phyloP scores from a whole-genome alignment of 1,140 invertebrate genomes.

The Pogonomyrmex californicus region DNA sequence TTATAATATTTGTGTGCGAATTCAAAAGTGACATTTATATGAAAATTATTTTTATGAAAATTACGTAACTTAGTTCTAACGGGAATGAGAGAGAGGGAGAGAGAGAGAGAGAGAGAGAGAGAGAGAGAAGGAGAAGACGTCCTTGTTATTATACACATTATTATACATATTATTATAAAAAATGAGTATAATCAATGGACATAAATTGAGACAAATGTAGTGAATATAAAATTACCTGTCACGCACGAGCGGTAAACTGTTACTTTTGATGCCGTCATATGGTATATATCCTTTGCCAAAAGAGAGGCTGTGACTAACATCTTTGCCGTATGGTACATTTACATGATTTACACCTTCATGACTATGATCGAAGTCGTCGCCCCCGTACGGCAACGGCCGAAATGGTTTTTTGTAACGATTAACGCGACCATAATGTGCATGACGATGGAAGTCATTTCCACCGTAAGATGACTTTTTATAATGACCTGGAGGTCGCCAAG shows the following conservation, averaged over 20 bases:
- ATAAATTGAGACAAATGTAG: background rate
- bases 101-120: background rate
- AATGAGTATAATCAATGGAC: background rate
- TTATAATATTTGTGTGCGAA: background rate
- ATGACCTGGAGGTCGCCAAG: constrained; percentile 52
- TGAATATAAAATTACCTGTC: constrained; percentile 65
- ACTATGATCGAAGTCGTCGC: constrained; percentile 80
- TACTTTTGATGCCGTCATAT: constrained; percentile 77
- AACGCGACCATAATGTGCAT: background rate
- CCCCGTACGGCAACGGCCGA: constrained; percentile 61
- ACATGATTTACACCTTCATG: constrained; percentile 79
- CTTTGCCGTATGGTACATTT: constrained; percentile 79
- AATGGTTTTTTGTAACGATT: constrained; percentile 54
- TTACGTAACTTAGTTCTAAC: background rate
- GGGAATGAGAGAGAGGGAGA: background rate
- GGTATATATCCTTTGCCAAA: constrained; percentile 82
- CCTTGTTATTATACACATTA: background rate
- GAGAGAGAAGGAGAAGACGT: background rate
- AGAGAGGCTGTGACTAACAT: constrained; percentile 74
- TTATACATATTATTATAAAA: background rate
- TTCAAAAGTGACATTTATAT: background rate
- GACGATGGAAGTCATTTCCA: constrained; percentile 44
- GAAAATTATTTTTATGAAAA: background rate
- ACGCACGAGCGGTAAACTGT: constrained; percentile 66
- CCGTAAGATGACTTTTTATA: constrained; percentile 60